These are phyloP conservation scores for Xestoiulus laeticollis DNA, from an alignment of 2,888 invertebrate species.

Conservation along the genomic window DNA sequence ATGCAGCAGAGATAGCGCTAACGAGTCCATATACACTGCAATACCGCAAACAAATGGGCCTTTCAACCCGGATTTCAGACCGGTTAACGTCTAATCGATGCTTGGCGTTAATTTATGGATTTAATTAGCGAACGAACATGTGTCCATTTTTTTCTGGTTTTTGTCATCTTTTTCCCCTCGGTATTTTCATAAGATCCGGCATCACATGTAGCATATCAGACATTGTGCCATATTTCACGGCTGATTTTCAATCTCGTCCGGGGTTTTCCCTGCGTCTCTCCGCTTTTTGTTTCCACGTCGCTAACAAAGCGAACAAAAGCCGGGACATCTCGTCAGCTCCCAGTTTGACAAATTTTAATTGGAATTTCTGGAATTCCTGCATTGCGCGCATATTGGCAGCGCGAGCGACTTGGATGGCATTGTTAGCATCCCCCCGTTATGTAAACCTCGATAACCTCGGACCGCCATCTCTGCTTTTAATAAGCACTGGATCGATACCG, in stretches of 20 bases:
- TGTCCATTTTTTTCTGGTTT: neutral
- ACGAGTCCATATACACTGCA: neutral
- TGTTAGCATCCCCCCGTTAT: neutral
- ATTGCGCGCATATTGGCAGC: neutral
- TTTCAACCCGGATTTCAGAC: neutral
- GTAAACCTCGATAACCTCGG: neutral
- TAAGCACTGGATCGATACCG: neutral
- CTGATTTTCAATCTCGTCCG: neutral
- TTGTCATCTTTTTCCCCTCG: neutral
- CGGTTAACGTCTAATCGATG: neutral
- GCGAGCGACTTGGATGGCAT: neutral
- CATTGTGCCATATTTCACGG: conserved; percentile 3
- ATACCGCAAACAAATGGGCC: no score
- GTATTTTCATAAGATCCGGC: neutral
- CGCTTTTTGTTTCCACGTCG: neutral
- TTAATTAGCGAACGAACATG: neutral
- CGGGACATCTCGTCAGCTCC: neutral
- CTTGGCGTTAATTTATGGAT: neutral
- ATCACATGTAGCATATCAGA: neutral
- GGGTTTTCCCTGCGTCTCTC: neutral
- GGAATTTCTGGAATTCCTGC: conserved; percentile 33
- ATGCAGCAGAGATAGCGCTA: neutral
- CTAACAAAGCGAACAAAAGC: conserved; percentile 20
- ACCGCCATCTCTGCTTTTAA: conserved; percentile 6
- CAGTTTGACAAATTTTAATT: conserved; percentile 19